Conservation (phyloP, 2,888 invertebrate species). For the Cyclophora punctaria region DNA sequence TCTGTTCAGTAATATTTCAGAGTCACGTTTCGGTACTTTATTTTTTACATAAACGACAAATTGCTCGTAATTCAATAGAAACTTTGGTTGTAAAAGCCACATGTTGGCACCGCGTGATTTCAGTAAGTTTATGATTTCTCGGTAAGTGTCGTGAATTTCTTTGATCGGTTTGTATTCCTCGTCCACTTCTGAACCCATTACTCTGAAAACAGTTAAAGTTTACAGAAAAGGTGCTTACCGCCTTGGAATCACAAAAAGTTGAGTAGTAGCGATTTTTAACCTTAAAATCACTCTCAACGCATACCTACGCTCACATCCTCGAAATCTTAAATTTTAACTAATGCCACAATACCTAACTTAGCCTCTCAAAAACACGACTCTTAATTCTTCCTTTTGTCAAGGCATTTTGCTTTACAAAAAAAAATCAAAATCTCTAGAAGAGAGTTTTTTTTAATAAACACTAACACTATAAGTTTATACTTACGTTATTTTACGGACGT, state of each 20-base stretch:
- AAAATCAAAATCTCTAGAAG: no score
- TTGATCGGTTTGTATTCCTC: conserved; percentile 47
- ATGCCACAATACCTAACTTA: no score
- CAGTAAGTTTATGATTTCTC: conserved; percentile 48
- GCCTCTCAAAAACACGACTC: no score
- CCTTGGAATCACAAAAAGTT: no score
- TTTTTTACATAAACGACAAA: conserved; percentile 47
- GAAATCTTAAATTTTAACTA: no score
- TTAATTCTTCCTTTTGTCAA: no score
- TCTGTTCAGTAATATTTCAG: conserved; percentile 43
- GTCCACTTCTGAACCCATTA: conserved; percentile 16
- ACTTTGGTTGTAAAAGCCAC: conserved; percentile 49
- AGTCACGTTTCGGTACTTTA: conserved; percentile 42
- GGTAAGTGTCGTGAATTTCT: conserved; percentile 59
- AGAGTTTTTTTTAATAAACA: no score
- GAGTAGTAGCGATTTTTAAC: no score
- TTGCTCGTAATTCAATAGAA: conserved; percentile 55
- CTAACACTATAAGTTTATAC: conserved; percentile 10
- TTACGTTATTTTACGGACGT: conserved; percentile 52
- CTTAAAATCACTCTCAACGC: no score
- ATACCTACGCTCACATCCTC: no score
- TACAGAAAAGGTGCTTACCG: no score
- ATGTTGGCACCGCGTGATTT: conserved; percentile 51
- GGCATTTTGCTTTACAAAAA: no score
- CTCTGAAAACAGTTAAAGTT: conserved; percentile 23